These are phyloP conservation scores for Choreutis nemorana DNA, from an alignment of 2,888 invertebrate genomes.

Conservation along the genomic window DNA sequence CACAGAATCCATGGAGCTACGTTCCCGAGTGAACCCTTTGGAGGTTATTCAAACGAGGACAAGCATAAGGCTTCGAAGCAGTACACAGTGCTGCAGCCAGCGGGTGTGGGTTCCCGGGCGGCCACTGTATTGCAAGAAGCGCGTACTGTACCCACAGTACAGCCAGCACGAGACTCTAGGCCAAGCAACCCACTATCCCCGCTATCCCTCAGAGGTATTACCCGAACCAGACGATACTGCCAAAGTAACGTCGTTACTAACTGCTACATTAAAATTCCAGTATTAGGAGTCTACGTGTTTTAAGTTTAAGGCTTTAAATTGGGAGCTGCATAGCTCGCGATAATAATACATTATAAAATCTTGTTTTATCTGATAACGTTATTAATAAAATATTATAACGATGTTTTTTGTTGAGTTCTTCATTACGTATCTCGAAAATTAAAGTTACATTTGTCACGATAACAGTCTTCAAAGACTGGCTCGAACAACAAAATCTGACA, in stretches of 20 bases:
- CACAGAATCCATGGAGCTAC: slow-evolving; percentile 44
- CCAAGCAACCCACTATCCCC: slow-evolving; percentile 72
- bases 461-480: too few relatives aligned
- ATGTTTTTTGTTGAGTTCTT: too few relatives aligned
- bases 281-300: too few relatives aligned
- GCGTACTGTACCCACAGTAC: slow-evolving; percentile 58
- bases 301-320: too few relatives aligned
- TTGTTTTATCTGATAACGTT: too few relatives aligned
- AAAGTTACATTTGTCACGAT: too few relatives aligned
- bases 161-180: slow-evolving; percentile 56
- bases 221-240: background rate
- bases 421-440: too few relatives aligned
- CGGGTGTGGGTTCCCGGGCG: slow-evolving; percentile 80
- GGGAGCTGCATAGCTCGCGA: too few relatives aligned
- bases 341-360: too few relatives aligned
- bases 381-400: too few relatives aligned
- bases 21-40: slow-evolving; percentile 75
- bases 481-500: slow-evolving; percentile 23
- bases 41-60: slow-evolving; percentile 70
- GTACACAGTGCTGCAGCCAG: slow-evolving; percentile 87
- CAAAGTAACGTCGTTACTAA: background rate
- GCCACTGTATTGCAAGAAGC: slow-evolving; percentile 84
- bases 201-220: slow-evolving; percentile 79
- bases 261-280: too few relatives aligned
- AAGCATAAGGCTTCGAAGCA: slow-evolving; percentile 72